Percentiles rank a stretch among this genome's conserved stretches.
These are phyloP conservation scores for Myotis myotis DNA, from an alignment of 2,797 vertebrate genomes.

Conservation along the genomic window DNA sequence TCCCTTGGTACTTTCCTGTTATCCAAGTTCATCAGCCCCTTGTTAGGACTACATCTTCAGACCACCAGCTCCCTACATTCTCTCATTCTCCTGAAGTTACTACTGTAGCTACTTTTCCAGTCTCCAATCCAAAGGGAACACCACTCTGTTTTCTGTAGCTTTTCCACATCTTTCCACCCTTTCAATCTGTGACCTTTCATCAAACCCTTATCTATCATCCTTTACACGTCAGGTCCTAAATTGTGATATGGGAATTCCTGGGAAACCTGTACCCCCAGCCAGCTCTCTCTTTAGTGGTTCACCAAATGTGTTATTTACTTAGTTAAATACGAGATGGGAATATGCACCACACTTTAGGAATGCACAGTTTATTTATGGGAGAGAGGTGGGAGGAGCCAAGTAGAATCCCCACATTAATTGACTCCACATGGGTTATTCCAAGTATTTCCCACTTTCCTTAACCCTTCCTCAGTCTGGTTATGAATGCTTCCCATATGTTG, in stretches of 20 bases:
- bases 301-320: background rate
- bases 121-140: background rate
- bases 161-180: background rate
- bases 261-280: background rate
- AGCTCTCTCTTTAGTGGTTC: background rate
- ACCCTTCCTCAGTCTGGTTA: background rate
- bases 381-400: no score
- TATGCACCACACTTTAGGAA: background rate
- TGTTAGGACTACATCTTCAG: background rate
- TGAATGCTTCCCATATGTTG: background rate
- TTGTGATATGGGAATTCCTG: background rate
- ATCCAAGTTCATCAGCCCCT: background rate
- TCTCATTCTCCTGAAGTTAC: background rate
- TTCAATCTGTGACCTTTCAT: background rate
- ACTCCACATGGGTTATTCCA: background rate
- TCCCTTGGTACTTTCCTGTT: background rate
- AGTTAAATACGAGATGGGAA: background rate
- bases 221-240: background rate
- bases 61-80: fast-evolving
- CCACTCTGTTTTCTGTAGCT: background rate
- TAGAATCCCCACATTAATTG: background rate
- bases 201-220: background rate
- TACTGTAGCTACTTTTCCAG: no score
- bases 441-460: background rate
- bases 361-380: background rate